These are phyloP conservation scores for Anniella stebbinsi DNA, from an alignment of 2,797 vertebrate species.

Conservation along the genomic window DNA sequence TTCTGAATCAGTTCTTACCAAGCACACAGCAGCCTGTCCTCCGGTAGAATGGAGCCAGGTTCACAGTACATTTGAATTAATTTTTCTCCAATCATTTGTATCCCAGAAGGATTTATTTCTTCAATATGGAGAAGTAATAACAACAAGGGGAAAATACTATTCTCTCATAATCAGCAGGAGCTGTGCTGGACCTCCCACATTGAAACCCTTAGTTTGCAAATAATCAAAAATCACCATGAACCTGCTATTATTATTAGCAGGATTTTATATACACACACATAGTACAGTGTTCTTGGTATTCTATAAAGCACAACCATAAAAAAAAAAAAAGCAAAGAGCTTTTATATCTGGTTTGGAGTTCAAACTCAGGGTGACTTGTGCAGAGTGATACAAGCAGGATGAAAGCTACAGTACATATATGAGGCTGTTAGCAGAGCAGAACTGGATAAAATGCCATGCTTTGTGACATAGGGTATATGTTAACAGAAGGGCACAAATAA, in stretches of 20 bases:
- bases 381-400: background rate
- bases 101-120: background rate
- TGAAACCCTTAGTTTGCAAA: background rate
- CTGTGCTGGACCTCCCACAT: background rate
- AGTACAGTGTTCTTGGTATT: background rate
- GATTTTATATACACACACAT: background rate
- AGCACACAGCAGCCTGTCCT: background rate
- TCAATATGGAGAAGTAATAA: background rate
- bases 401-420: constrained; percentile 12
- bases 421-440: background rate
- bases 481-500: constrained; percentile 26
- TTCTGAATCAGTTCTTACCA: background rate
- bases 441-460: background rate
- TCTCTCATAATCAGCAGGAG: background rate
- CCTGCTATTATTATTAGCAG: background rate
- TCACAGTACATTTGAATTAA: background rate
- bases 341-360: constrained; percentile 6
- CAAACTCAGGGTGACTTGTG: background rate
- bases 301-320: background rate
- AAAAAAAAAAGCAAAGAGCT: background rate
- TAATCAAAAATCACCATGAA: background rate
- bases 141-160: background rate
- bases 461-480: background rate
- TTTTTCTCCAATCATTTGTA: background rate
- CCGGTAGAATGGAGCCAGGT: background rate